phyloP scores from a whole-genome alignment of 2,888 invertebrate species.

The Hypomecis atomaria region DNA sequence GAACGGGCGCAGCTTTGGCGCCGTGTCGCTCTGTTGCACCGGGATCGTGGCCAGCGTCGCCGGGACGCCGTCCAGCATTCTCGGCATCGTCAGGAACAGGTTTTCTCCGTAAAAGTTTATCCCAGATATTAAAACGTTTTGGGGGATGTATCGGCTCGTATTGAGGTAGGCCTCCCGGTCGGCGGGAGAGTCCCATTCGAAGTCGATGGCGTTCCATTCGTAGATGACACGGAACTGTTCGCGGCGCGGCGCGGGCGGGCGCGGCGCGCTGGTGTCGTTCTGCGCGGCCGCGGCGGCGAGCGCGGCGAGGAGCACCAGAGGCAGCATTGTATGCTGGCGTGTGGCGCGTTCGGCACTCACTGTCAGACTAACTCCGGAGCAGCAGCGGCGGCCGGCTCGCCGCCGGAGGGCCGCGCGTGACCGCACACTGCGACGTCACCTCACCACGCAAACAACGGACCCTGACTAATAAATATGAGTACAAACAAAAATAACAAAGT shows the following conservation, averaged over 20 bases:
- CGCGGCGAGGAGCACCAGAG: constrained; percentile 61
- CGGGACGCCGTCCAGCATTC: constrained; percentile 89
- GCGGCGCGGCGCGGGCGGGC: constrained; percentile 64
- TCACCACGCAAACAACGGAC: constrained; percentile 55
- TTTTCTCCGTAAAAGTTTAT: constrained; percentile 87
- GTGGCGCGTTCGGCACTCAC: constrained; percentile 69
- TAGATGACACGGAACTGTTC: constrained; percentile 88
- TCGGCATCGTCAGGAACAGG: constrained; percentile 88
- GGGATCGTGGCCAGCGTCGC: constrained; percentile 87
- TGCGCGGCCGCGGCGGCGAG: constrained; percentile 75
- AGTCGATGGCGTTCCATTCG: constrained; percentile 90
- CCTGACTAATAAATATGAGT: constrained; percentile 49
- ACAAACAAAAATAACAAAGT: constrained; percentile 46
- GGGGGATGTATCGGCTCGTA: constrained; percentile 86
- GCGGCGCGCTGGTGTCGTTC: constrained; percentile 62
- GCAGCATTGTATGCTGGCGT: constrained; percentile 67
- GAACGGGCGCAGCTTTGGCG: constrained; percentile 86
- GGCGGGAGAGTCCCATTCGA: constrained; percentile 86
- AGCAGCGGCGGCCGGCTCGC: constrained; percentile 47
- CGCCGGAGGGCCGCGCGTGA: constrained; percentile 58
- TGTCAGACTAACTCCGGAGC: constrained; percentile 67
- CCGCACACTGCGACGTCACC: constrained; percentile 56
- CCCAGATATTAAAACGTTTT: constrained; percentile 88
- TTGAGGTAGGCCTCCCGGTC: constrained; percentile 81
- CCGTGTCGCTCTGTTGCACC: constrained; percentile 76